A percentile compares a stretch with the other conserved stretches of the same genome.
These are phyloP conservation scores for Mormyrus proboscirostris DNA, from an alignment of 2,797 vertebrate species.

Conservation along the genomic window DNA sequence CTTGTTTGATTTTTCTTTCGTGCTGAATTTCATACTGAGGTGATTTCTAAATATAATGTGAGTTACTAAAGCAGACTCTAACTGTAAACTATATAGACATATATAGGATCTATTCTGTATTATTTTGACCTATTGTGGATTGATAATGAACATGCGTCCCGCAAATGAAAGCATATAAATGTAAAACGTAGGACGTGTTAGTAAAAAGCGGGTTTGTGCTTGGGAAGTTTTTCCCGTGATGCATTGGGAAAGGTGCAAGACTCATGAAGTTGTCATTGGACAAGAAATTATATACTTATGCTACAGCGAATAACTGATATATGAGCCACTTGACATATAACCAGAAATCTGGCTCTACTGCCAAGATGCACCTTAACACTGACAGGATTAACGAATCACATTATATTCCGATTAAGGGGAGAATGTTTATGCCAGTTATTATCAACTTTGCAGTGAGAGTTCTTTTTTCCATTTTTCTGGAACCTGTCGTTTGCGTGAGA, in stretches of 20 bases:
- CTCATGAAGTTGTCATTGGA: background rate
- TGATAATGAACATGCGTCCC: background rate
- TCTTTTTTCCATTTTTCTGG: background rate
- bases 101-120: background rate
- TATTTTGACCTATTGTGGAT: background rate
- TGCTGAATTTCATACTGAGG: background rate
- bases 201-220: background rate
- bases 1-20: background rate
- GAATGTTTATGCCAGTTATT: background rate
- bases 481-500: background rate
- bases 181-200: background rate
- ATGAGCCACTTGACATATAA: background rate
- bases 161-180: background rate
- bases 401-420: background rate
- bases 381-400: background rate
- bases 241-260: background rate
- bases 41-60: background rate
- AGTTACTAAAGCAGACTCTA: background rate
- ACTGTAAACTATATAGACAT: background rate
- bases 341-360: background rate
- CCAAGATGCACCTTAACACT: background rate
- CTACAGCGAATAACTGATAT: background rate
- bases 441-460: background rate
- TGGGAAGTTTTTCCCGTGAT: background rate
- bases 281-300: background rate